Base-by-base conservation (phyloP, 2,888 invertebrate genomes). In the Kuschelorhynchus macadamiae region DNA sequence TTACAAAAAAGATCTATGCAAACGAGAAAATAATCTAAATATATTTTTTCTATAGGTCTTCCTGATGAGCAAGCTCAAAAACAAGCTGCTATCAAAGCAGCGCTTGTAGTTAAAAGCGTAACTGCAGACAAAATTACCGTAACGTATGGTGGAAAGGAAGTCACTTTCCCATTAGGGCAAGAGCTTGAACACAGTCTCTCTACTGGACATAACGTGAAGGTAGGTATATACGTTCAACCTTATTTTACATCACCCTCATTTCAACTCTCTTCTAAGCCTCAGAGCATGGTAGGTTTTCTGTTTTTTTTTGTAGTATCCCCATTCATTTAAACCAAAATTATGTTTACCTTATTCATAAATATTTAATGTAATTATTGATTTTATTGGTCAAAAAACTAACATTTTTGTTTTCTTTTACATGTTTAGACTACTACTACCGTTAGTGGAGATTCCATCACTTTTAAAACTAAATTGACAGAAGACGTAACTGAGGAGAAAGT, bases 401-500 rank as follows among this genome's bases (percentile, higher is more conserved):
- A n/a, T n/a, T n/a, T n/a, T n/a, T n/a, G n/a, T n/a, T n/a, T n/a
- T n/a, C n/a, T n/a, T n/a, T n/a, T n/a, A n/a, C n/a, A n/a, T n/a
- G n/a, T 53, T 0, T 25, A 66, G 66, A 53, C 53, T 2, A 53
- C 16, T 21, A 12, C 32, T 8, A 53, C 46, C 11, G 12, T 32
- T 11, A 39, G 16, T 25, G 57, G 52, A 20, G 42, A 67, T 33
- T 20, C 18, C 21, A 25, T 67, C 16, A 57, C 56, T 2, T 57
- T 56, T n/a, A 67, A 67, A 30, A 47, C 41, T 8, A 60, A 50
- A 2, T 39, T 49, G 2, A 30, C 11, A 7, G 46, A 36, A 4
- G 50, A 66, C 8, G 17, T 61, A 2, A 17, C 33, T 42, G 67
- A 67, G 33, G 52, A 61, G 18, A 56, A 33, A 42, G 44, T 44